Base-by-base conservation (phyloP, 37 sponge, comb jelly and placozoan species). In the Oopsacas minuta region DNA sequence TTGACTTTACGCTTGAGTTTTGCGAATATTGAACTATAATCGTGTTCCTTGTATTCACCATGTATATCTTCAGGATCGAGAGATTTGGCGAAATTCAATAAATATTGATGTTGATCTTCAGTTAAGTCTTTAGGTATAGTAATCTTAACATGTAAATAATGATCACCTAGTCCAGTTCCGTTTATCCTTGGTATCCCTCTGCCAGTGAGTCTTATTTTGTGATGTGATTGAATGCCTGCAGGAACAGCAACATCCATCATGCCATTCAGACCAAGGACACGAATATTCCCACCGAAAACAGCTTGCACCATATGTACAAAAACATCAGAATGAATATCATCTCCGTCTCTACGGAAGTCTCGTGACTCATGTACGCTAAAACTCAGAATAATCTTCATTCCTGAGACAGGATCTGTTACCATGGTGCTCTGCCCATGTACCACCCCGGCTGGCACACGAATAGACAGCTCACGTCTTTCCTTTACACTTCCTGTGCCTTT, bases 111-210 rank as follows among this genome's bases (percentile, higher is more conserved):
- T n/a, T 61, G 75, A 61, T 61, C 46, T n/a, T 36, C 49, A 37
- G 36, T 86, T 20, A 84, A 89, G 86, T 85, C 92, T 94, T 85
- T 87, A 38, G 97, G 97, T 39, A 90, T 88, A 39, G 84, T 38
- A 25, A 96, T 92, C 81, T 90, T 94, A 37, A 96, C 81, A n/a
- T 96, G 90, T 0, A 96, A 86, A 39, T 88, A 93, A 83, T 96
- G 97, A 51, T 96, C 92, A 17, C 97, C 97, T 53, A 82, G 87
- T 0, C 97, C 94, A 86, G 85, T 85, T 28, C 91, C 86, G 75
- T 92, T 86, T 25, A 96, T 84, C 69, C 88, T 37, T 30, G 90
- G 91, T 20, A 96, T 90, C 7, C 97, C 97, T 37, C 95, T 82
- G 37, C 86, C 86, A 0, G 91, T 37, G 32, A 96, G 52, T 52